Percentiles rank a stretch among this genome's conserved stretches.
Conservation (phyloP, 2,113 vertebrate species). For the Myiozetetes cayanensis region DNA sequence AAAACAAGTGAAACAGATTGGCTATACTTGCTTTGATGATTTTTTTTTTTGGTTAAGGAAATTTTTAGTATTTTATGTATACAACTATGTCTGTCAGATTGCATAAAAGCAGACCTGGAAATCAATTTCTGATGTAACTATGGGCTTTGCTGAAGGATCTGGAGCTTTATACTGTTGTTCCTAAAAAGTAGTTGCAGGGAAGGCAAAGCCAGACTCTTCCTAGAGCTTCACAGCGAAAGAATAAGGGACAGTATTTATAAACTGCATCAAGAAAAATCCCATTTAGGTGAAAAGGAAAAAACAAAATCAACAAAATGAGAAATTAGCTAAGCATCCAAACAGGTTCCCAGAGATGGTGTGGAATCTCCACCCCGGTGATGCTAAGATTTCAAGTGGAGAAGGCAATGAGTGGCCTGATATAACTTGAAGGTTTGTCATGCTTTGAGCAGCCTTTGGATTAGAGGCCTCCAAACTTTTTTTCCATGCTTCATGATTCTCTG, state of each 20-base stretch:
- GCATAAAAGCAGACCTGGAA: background rate
- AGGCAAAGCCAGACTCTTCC: background rate
- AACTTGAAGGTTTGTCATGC: background rate
- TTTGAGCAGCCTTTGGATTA: background rate
- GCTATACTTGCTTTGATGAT: background rate
- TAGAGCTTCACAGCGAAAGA: background rate
- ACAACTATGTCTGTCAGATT: background rate
- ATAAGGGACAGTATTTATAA: background rate
- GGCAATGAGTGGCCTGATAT: background rate
- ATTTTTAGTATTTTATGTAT: background rate
- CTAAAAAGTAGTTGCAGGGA: background rate
- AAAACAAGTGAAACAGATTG: background rate
- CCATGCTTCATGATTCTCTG: background rate
- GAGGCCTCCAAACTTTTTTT: background rate
- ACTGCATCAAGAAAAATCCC: background rate
- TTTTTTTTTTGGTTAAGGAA: background rate
- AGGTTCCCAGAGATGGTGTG: background rate
- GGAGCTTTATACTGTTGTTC: background rate
- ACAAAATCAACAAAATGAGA: background rate
- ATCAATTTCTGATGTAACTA: background rate
- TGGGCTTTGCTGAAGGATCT: background rate
- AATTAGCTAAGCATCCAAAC: background rate
- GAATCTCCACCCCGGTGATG: background rate
- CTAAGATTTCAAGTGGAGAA: background rate
- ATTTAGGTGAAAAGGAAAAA: background rate